These are phyloP conservation scores for Ciconia stormi DNA, from an alignment of 2,113 vertebrate genomes.

Conservation along the genomic window DNA sequence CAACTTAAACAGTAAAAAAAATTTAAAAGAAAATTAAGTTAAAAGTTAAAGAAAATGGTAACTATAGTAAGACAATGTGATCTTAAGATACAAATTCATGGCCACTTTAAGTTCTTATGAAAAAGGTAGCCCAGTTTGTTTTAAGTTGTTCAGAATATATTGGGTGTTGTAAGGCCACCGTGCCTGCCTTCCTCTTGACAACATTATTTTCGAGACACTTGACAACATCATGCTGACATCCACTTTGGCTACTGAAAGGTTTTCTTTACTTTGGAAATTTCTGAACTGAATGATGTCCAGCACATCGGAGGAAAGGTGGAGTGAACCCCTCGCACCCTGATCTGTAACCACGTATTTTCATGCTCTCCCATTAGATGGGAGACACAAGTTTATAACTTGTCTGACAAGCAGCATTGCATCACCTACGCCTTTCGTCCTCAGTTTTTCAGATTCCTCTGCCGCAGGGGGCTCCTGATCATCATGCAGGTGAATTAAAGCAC, in stretches of 20 bases:
- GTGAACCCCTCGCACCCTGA: background rate
- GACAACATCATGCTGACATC: background rate
- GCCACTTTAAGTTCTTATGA: background rate
- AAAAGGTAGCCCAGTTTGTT: background rate
- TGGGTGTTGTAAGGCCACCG: background rate
- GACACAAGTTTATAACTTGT: background rate
- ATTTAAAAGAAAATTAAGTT: background rate
- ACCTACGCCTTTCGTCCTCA: background rate
- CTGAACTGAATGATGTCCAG: background rate
- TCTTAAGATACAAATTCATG: background rate
- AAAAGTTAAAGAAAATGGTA: background rate
- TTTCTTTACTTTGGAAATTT: background rate
- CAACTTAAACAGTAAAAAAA: background rate
- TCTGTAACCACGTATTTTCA: background rate
- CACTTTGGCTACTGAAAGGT: background rate
- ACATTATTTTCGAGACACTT: background rate
- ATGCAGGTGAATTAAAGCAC: background rate
- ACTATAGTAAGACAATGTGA: background rate
- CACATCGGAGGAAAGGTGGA: background rate
- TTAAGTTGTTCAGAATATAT: background rate
- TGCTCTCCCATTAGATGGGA: background rate
- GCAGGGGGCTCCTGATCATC: background rate
- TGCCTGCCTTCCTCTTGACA: background rate
- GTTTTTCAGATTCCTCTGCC: background rate
- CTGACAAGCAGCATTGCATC: background rate